Evolutionary conservation across 2,888 invertebrate genomes (phyloP).

Genomic region (Pantelozetes paolii): DNA sequence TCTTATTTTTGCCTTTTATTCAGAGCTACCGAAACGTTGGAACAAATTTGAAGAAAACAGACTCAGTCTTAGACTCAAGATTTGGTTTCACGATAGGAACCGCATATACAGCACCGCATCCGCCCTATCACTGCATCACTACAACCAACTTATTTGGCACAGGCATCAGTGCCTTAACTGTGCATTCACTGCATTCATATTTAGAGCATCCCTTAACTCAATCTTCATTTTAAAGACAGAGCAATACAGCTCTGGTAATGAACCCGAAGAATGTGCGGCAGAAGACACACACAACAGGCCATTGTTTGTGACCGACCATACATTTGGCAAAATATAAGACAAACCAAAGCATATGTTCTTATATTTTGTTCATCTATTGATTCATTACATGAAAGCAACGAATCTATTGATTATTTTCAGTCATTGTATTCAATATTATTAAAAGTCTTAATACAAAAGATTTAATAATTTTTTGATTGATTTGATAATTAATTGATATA

Average conservation of each 20-base stretch:
- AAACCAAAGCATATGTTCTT: neutral
- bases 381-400: no score
- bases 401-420: no score
- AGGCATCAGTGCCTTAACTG: neutral
- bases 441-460: no score
- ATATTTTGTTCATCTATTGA: neutral
- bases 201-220: constrained; percentile 22
- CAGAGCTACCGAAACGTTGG: constrained; percentile 7
- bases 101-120: constrained; percentile 16
- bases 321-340: neutral
- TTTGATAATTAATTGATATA: no score
- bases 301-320: constrained; percentile 17
- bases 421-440: no score
- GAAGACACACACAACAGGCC: neutral
- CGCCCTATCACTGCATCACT: constrained; percentile 11
- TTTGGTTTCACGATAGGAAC: constrained; percentile 31
- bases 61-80: constrained; percentile 10
- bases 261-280: neutral
- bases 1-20: neutral
- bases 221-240: constrained; percentile 7
- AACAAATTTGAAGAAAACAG: neutral
- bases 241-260: constrained; percentile 13
- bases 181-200: neutral
- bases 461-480: no score
- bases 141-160: constrained; percentile 21